These are phyloP conservation scores for Pogona vitticeps DNA, from an alignment of 2,113 vertebrate species.

Conservation along the genomic window DNA sequence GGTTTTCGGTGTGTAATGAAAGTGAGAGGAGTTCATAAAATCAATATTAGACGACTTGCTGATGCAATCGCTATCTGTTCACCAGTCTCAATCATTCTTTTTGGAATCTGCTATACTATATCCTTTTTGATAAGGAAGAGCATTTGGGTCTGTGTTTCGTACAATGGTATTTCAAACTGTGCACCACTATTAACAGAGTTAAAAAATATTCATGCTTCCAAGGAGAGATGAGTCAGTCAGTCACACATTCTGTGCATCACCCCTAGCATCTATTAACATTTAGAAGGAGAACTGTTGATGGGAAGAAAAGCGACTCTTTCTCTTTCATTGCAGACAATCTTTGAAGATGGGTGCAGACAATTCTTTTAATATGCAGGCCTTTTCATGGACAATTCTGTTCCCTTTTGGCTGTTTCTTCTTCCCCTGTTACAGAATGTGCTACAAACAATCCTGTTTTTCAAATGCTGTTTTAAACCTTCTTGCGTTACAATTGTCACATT, in stretches of 20 bases:
- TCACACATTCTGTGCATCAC: not conserved
- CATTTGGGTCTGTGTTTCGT: not conserved
- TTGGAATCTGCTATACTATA: not conserved
- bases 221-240: conserved; percentile 6
- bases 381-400: not conserved
- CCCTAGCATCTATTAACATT: not conserved
- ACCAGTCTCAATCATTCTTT: not conserved
- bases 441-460: not conserved
- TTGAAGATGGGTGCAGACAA: not conserved
- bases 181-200: not conserved
- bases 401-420: not conserved
- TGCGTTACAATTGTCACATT: too few species aligned
- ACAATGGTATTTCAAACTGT: not conserved
- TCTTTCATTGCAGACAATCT: not conserved
- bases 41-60: conserved; percentile 9
- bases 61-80: conserved; percentile 19
- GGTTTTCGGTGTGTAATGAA: conserved; percentile 9
- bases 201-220: conserved; percentile 10
- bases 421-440: not conserved
- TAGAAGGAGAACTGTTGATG: not conserved
- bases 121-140: conserved; percentile 6
- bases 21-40: conserved; percentile 25
- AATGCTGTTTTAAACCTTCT: not conserved
- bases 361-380: not conserved
- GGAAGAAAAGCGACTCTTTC: not conserved